phyloP scores from a whole-genome alignment of 2,113 vertebrate species.

The Cochlearius cochlearius region DNA sequence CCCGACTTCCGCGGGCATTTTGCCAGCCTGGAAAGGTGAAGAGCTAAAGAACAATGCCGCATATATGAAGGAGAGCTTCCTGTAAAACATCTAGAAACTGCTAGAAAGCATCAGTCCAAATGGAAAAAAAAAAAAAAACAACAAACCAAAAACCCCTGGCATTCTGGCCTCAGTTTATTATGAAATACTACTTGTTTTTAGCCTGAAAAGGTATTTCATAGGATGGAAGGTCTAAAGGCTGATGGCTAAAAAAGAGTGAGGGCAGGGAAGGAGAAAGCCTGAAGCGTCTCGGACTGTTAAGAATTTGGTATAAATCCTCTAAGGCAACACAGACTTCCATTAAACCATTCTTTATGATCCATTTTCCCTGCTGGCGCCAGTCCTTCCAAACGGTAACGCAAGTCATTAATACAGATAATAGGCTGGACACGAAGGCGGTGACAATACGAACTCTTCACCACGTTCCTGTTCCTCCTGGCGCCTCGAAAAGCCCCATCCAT shows the following conservation, averaged over 20 bases:
- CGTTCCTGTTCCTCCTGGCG: neutral
- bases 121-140: neutral
- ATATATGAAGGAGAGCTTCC: fast-evolving
- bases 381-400: fast-evolving
- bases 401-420: fast-evolving
- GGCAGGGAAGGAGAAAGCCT: neutral
- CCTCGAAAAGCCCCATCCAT: neutral
- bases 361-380: neutral
- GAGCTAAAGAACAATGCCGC: neutral
- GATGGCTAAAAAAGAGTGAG: fast-evolving
- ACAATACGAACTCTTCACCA: fast-evolving
- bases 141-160: no score
- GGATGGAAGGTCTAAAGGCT: neutral
- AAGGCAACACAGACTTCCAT: neutral
- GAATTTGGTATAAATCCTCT: neutral
- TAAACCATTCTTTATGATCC: neutral
- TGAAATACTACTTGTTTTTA: neutral
- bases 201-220: neutral
- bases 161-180: neutral
- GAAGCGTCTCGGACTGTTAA: neutral
- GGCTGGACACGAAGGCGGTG: fast-evolving
- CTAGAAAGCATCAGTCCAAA: neutral
- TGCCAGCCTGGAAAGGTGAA: neutral
- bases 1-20: neutral
- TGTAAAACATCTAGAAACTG: neutral